Evolutionary conservation across 2,797 vertebrate genomes (phyloP), one percentile per base, ranked within the genome.

Genomic region (Macroramphosus scolopax): DNA sequence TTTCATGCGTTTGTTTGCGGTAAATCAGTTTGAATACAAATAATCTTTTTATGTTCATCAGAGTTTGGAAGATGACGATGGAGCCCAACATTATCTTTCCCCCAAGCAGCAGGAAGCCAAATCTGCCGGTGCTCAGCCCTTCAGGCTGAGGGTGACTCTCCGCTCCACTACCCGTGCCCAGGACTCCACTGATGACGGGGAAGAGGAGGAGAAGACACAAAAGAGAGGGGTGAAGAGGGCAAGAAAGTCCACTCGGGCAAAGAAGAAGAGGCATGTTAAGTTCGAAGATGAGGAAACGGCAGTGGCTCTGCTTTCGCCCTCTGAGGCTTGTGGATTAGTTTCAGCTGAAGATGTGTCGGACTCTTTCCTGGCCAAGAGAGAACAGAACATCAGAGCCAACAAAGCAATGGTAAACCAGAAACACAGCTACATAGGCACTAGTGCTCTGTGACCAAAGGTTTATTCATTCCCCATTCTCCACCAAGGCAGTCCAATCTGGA

Each of bases 311-410:
- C 17, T 12, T 1, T 8, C 40, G 36, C 31, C 40, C 1, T 7
- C 26, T 14, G 17, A 54, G 18, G 50, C 72, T 3, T 15, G 0
- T 5, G 40, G 39, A 26, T 82, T 72, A 0, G 84, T 83, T 31
- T 67, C 74, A 3, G 72, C 53, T 7, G 65, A 74, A 1, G 77
- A 86, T 1, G 43, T 1, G 4, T 44, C 53, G 0, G 35, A 66
- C 29, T 52, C 68, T 11, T 91, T 92, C 51, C 50, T 92, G 44
- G 64, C 55, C 26, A 89, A 84, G 57, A 84, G 91, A 63, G 87
- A 81, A 16, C 63, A 80, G 68, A 92, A 89, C 75, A 89, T 92
- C 59, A 84, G 78, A 57, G 87, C 86, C 24, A 92, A 92, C 78
- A 91, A 91, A 82, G 89, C 88, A 4, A 90, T 92, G 91, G 91